Conservation (phyloP, 2,113 vertebrate species). For the Macrotis lagotis region DNA sequence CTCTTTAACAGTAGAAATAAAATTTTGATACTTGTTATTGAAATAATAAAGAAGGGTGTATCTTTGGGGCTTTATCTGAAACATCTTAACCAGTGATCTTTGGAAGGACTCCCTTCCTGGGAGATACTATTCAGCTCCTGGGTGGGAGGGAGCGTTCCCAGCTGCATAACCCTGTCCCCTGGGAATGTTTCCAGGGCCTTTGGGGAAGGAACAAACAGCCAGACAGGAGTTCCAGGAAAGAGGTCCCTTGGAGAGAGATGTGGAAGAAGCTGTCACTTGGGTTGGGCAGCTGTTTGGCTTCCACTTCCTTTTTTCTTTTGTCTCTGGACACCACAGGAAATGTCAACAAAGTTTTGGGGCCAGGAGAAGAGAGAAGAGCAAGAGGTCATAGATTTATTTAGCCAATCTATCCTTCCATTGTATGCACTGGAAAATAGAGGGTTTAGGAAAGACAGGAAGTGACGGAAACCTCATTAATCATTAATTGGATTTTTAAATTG, state of each 20-base stretch:
- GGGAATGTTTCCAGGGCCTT: constrained; percentile 1
- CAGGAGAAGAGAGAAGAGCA: neutral
- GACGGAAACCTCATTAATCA: neutral
- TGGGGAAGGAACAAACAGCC: neutral
- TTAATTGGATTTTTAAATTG: no score
- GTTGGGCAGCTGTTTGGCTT: neutral
- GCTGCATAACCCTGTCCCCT: neutral
- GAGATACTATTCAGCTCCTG: neutral
- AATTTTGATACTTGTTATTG: neutral
- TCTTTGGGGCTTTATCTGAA: neutral
- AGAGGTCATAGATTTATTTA: neutral
- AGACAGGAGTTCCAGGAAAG: constrained; percentile 41
- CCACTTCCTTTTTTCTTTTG: constrained; percentile 66
- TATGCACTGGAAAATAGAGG: neutral
- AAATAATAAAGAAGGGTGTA: neutral
- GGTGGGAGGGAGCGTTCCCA: constrained; percentile 49
- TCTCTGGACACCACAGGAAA: constrained; percentile 64
- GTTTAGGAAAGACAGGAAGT: neutral
- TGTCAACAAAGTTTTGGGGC: constrained; percentile 61
- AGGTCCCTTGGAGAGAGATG: constrained; percentile 1
- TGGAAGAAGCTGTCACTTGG: constrained; percentile 9
- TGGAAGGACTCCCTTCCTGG: neutral
- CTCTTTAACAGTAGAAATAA: constrained; percentile 1
- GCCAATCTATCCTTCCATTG: neutral
- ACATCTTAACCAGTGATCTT: neutral